Evolutionary conservation across 2,888 invertebrate species (phyloP), one percentile per base, ranked within the genome.

Genomic region (Andrena camellia): DNA sequence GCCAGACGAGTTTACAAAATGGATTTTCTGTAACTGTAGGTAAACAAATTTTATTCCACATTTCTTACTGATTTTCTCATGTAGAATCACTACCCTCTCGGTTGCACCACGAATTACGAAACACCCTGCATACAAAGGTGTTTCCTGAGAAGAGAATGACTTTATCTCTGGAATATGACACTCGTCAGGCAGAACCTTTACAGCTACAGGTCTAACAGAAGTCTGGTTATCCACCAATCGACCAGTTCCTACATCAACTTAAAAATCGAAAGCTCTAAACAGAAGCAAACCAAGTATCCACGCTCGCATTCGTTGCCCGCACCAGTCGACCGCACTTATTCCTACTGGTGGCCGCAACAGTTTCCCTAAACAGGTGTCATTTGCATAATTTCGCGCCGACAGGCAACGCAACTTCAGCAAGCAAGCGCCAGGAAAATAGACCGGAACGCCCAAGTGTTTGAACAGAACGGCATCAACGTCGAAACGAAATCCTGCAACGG

Each of bases 401-500:
- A 7, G 31, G 23, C 10, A 5, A 57, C 33, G 20, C 57, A 35
- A 69, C 57, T 69, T 69, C 35, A 17, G 13, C 42, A 5, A 17
- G 17, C 17, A 60, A 59, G 23, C 31, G n/a, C 1, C 13, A 33
- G 52, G 33, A 68, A 20, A 69, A 35, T 35, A 35, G 57, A 52
- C 69, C 35, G 33, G 35, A 69, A 54, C 57, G 57, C 3, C 8
- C 13, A 29, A 67, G 67, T 67, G 17, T 33, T 48, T 5, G 33
- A n/a, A n/a, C 62, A 10, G 20, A n/a, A 13, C 23, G 23, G 20
- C 26, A 26, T 23, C 10, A 6, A 31, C 23, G 13, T 6, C 1
- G 35, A 23, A 69, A 69, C 69, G 13, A 60, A 74, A 59, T 74
- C 48, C 5, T 54, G 48, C 20, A 33, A 42, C n/a, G 13, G 7